A percentile compares a stretch with the other conserved stretches of the same genome.
These are phyloP conservation scores for Samia ricini DNA, from an alignment of 1,140 invertebrate genomes.

Conservation along the genomic window DNA sequence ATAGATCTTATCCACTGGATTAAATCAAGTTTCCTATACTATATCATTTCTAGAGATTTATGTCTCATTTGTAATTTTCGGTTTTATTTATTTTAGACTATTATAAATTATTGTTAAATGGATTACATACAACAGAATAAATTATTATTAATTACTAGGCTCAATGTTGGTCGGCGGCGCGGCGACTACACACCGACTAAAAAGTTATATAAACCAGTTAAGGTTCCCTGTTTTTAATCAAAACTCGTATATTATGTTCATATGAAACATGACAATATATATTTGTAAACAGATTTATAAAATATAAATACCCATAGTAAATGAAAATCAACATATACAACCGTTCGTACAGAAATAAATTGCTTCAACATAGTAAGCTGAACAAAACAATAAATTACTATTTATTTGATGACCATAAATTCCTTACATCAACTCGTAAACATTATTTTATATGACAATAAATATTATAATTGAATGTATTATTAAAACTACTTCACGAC, in stretches of 20 bases:
- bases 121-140: no score
- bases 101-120: no score
- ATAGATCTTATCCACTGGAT: no score
- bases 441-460: background rate
- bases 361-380: background rate
- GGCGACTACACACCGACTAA: no score
- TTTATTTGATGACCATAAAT: background rate
- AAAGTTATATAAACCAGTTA: no score
- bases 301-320: background rate
- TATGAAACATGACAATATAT: background rate
- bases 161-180: no score
- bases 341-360: background rate
- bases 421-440: background rate
- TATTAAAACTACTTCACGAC: background rate
- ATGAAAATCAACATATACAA: background rate
- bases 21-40: no score
- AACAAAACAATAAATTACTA: background rate
- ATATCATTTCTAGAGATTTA: no score
- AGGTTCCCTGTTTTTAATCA: no score
- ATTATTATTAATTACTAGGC: no score
- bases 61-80: no score
- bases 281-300: background rate
- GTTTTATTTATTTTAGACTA: no score
- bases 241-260: background rate
- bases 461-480: conserved; percentile 2